Evolutionary conservation across 2,113 vertebrate species (phyloP), one percentile per base, ranked within the genome.

Genomic region (Fulica atra): DNA sequence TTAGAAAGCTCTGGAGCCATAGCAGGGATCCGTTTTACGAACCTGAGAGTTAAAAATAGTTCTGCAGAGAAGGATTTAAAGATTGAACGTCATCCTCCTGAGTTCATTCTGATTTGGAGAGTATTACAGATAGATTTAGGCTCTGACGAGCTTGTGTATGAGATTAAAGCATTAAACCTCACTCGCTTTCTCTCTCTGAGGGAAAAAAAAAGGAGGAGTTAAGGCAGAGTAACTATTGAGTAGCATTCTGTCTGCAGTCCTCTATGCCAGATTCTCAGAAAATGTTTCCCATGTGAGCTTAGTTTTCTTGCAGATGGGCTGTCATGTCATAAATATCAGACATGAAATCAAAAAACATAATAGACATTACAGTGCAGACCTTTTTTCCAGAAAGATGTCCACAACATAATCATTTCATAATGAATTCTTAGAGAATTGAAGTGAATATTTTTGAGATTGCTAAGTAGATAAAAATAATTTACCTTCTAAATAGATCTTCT

Each of bases 21-120:
- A 64, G 59, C 63, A 85, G 63, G 69, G 70, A 82, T 90, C 84
- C 87, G 68, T 97, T 97, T 84, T 69, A 40, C 95, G 82, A 97
- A 92, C 80, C 92, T 59, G 53, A 56, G 78, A 64, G 88, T 87
- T 93, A 97, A 97, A 97, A 96, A 96, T 96, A 96, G 87, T 51
- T 76, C 79, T 90, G 81, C 76, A 83, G 90, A 94, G 94, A 73
- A 92, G 96, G 97, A 96, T 97, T 97, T 96, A 92, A 95, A 97
- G 95, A 96, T 56, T 78, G 85, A 87, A 93, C 73, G 35, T 96
- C 92, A 96, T 97, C 89, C 76, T 80, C 92, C 94, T 69, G 91
- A 94, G 82, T 96, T 96, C 92, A 66, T 95, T 95, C 93, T 94
- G 89, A 74, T 95, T 78, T 96, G 93, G 81, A 95, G 96, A 95